A percentile compares a stretch with the other conserved stretches of the same genome.
phyloP scores from a whole-genome alignment of 37 sponge, comb jelly and placozoan species.

The Axinella damicornis region DNA sequence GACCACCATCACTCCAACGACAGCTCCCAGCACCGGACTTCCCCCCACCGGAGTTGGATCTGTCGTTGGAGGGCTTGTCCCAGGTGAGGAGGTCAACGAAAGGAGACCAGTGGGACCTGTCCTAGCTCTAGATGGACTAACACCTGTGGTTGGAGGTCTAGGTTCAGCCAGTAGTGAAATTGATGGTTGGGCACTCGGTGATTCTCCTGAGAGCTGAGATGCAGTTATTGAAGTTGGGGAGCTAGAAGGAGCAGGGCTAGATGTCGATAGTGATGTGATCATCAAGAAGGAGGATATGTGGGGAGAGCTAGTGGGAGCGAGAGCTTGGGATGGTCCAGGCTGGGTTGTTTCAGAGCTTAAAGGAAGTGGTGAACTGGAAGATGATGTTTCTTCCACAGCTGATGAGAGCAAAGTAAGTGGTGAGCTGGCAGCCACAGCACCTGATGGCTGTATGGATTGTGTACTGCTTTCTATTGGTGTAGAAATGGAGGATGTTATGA shows the following conservation, averaged over 20 bases:
- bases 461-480: neutral
- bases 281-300: too few relatives aligned
- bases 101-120: too few relatives aligned
- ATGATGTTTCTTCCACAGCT: neutral
- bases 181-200: too few relatives aligned
- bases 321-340: too few relatives aligned
- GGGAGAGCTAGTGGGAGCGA: too few relatives aligned
- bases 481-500: neutral
- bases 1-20: conserved; percentile 16
- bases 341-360: conserved; percentile 8
- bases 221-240: too few relatives aligned
- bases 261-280: too few relatives aligned
- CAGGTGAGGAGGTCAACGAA: too few relatives aligned
- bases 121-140: neutral
- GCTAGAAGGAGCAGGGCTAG: too few relatives aligned
- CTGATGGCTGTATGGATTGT: neutral
- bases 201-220: too few relatives aligned
- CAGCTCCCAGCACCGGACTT: too few relatives aligned
- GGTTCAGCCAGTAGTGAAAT: neutral
- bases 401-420: neutral
- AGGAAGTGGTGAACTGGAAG: neutral
- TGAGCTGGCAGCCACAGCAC: neutral
- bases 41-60: too few relatives aligned
- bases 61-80: neutral
- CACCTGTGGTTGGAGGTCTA: neutral